phyloP scores from a whole-genome alignment of 2,113 vertebrate species.

The Notothenia coriiceps region DNA sequence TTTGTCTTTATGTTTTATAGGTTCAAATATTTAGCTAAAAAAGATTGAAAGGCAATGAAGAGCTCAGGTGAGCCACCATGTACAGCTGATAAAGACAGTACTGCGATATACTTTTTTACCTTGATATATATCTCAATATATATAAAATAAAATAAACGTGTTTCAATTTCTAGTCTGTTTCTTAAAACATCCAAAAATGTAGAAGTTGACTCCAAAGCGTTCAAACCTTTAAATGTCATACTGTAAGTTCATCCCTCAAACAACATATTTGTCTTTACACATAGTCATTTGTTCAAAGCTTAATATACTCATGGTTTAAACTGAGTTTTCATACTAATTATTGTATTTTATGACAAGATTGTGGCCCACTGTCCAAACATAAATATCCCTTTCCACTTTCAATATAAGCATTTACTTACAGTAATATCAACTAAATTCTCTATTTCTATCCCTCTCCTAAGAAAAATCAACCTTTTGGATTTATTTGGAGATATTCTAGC shows the following conservation, averaged over 20 bases:
- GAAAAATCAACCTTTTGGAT: conserved; percentile 49
- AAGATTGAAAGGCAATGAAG: not conserved
- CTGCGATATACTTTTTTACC: too few relatives aligned
- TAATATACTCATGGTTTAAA: not conserved
- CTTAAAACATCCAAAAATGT: too few relatives aligned
- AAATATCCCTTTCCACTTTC: not conserved
- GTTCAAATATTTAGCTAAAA: not conserved
- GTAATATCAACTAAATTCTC: conserved; percentile 22
- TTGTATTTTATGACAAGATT: not conserved
- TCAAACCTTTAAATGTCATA: too few relatives aligned
- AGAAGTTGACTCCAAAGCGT: too few relatives aligned
- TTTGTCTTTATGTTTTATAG: too few relatives aligned
- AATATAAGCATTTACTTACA: not conserved
- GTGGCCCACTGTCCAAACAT: not conserved
- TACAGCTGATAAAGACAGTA: too few relatives aligned
- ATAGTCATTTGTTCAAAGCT: not conserved
- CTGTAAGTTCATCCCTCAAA: not conserved
- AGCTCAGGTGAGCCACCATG: not conserved
- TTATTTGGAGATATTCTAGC: conserved; percentile 43
- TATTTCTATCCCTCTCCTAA: conserved; percentile 41
- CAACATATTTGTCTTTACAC: not conserved
- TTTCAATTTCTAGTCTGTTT: too few relatives aligned
- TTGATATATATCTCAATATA: too few relatives aligned
- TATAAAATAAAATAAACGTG: too few relatives aligned
- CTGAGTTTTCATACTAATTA: not conserved